phyloP scores from a whole-genome alignment of 1,140 invertebrate genomes.

The Tetraneura akinire region DNA sequence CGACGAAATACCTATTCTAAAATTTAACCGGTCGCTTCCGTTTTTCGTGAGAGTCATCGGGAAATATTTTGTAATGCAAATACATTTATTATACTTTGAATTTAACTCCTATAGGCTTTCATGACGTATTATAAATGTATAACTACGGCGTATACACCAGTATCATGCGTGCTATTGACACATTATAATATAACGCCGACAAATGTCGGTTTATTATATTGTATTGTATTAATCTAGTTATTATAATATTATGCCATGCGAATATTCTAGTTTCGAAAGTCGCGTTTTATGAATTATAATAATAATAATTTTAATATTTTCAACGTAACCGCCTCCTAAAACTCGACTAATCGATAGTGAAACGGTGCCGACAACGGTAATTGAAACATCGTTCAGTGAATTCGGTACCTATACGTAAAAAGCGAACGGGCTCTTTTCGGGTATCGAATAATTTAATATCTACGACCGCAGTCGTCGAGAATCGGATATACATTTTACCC shows the following conservation, averaged over 20 bases:
- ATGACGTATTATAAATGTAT: not conserved
- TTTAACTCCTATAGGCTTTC: not conserved
- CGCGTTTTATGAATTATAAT: not conserved
- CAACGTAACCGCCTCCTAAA: not conserved
- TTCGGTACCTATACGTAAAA: not conserved
- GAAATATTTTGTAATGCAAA: not conserved
- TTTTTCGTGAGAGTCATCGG: too few species aligned
- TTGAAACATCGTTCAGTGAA: not conserved
- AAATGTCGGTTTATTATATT: slow-evolving; percentile 5
- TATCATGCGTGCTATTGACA: slow-evolving; percentile 34
- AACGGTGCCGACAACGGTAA: not conserved
- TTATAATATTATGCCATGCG: not conserved
- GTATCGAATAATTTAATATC: too few species aligned
- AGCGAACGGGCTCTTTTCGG: too few species aligned
- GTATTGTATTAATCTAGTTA: slow-evolving; percentile 27
- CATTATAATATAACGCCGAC: slow-evolving; percentile 33
- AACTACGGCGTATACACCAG: not conserved
- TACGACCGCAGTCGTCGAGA: too few species aligned
- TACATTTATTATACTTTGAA: not conserved
- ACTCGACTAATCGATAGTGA: not conserved
- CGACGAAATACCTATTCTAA: too few species aligned
- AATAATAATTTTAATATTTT: not conserved
- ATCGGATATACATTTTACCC: too few species aligned
- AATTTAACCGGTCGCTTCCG: too few species aligned
- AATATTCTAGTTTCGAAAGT: slow-evolving; percentile 19